Evolutionary conservation across 2,113 vertebrate genomes (phyloP).

Genomic region (Rhagologus leucostigma): DNA sequence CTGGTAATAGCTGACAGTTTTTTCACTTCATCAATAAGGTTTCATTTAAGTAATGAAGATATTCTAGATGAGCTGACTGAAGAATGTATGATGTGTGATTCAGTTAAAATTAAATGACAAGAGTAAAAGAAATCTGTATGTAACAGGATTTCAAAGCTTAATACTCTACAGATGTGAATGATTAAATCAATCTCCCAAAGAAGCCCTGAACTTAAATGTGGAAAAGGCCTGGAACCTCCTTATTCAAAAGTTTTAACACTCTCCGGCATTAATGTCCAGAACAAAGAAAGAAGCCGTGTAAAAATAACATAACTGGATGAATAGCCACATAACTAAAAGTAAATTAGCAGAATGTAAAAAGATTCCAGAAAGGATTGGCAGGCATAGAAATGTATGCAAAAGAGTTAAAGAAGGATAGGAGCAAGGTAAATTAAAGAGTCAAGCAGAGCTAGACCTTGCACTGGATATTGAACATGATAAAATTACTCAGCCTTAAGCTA

Average conservation of each 20-base stretch:
- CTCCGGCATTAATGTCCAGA: neutral
- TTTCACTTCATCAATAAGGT: neutral
- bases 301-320: neutral
- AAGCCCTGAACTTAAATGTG: neutral
- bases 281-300: neutral
- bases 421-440: neutral
- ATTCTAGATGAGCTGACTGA: neutral
- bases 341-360: neutral
- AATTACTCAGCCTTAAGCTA: neutral
- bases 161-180: neutral
- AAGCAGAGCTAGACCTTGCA: neutral
- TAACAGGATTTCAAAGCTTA: neutral
- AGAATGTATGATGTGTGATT: neutral
- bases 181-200: neutral
- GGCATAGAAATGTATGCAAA: neutral
- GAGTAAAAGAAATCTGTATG: neutral
- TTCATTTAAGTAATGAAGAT: conserved; percentile 1
- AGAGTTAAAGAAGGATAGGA: neutral
- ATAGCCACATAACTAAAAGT: neutral
- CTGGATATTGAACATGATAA: neutral
- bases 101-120: neutral
- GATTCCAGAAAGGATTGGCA: neutral
- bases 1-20: neutral
- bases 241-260: neutral
- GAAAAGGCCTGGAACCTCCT: neutral